Conservation (phyloP, 35 echinoderm and acorn worm genomes). For the Diadema setosum region DNA sequence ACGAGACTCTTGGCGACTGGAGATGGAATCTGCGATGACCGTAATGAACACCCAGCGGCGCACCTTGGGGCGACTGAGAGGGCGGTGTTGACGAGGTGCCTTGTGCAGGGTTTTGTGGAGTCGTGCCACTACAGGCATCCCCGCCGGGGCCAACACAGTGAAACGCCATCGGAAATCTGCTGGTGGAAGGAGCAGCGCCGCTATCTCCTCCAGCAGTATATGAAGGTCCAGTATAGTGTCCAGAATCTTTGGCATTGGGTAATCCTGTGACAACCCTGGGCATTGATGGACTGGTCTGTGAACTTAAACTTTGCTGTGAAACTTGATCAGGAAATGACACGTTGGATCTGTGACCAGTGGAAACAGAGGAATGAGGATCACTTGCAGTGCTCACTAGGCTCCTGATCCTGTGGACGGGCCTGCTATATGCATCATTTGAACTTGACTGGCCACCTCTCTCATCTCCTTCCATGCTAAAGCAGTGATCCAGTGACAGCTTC, state of each 20-base stretch:
- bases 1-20: too few relatives aligned
- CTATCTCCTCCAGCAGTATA: background rate
- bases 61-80: background rate
- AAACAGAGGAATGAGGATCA: too few relatives aligned
- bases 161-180: background rate
- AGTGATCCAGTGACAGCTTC: too few relatives aligned
- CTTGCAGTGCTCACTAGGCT: too few relatives aligned
- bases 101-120: background rate
- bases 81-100: background rate
- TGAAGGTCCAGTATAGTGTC: background rate
- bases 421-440: too few relatives aligned
- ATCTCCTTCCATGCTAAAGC: too few relatives aligned
- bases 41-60: too few relatives aligned
- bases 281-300: background rate
- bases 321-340: background rate
- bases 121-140: background rate
- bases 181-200: background rate
- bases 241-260: background rate
- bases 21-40: too few relatives aligned
- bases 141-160: background rate
- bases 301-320: background rate
- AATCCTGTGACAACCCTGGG: background rate
- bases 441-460: too few relatives aligned
- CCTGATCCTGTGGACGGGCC: too few relatives aligned
- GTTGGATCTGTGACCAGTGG: background rate